Evolutionary conservation across 2,797 vertebrate genomes (phyloP), one percentile per base, ranked within the genome.

Genomic region (Acipenser transmontanus): DNA sequence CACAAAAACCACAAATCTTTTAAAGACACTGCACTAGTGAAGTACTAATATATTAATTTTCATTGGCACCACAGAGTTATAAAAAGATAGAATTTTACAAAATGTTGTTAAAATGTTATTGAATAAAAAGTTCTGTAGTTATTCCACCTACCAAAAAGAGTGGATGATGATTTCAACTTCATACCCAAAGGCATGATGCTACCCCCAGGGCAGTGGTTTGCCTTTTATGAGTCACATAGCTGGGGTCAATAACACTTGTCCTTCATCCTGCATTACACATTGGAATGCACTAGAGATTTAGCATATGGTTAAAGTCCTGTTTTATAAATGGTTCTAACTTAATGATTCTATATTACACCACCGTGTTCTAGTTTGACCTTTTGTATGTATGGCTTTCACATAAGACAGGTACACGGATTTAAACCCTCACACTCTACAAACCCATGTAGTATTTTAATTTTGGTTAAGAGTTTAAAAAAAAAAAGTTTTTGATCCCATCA

Each of bases 231-330:
- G 60, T 60, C 72, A 66, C 69, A 78, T 69, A 67, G 69, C 62
- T 60, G 62, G 66, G 64, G 65, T 64, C 66, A 74, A 61, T 71
- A 69, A 68, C 67, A 66, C 71, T 74, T 69, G 71, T 64, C 71
- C 74, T 72, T 71, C 73, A 72, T 66, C 70, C 70, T 64, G 47
- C 65, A 69, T 69, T 73, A 72, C 51, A 60, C 66, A 70, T 77
- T 1, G 9, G 1, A 57, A 7, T 70, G 71, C 63, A 70, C 77
- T 74, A 74, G 59, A 71, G 66, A 79, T 75, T 77, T 76, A 77
- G 81, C 78, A 76, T 69, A 68, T 72, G 65, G 74, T 77, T 61
- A 75, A 73, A 59, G 61, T 57, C 14, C 9, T 34, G 34, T 34
- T 63, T 63, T 52, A 61, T 48, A 63, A 68, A 68, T 61, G 52